phyloP scores from a whole-genome alignment of 2,113 vertebrate species.

The Lamprotornis superbus region DNA sequence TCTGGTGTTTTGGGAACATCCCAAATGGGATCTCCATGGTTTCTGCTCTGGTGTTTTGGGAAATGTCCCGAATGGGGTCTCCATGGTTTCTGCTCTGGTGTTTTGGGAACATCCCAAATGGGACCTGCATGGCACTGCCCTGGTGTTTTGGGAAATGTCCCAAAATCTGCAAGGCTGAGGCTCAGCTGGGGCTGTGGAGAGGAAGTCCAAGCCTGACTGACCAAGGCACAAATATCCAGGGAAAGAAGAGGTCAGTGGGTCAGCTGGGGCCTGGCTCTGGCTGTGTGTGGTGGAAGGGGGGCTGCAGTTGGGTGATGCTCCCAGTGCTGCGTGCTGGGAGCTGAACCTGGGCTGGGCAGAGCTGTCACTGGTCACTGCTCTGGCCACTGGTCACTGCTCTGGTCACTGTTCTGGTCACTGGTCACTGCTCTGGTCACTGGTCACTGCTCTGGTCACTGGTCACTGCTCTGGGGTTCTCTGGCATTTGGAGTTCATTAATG shows the following conservation, averaged over 20 bases:
- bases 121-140: background rate
- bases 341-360: background rate
- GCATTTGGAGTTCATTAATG: no score
- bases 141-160: rapidly evolving
- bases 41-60: rapidly evolving
- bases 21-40: background rate
- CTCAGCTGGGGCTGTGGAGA: background rate
- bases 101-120: rapidly evolving
- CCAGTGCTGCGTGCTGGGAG: rapidly evolving
- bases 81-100: rapidly evolving
- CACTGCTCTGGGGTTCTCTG: background rate
- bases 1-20: background rate
- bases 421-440: no score
- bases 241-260: rapidly evolving
- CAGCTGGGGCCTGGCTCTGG: background rate
- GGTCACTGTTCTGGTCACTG: no score
- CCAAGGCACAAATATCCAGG: rapidly evolving
- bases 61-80: rapidly evolving
- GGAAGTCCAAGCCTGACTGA: background rate
- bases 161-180: rapidly evolving
- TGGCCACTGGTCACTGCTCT: no score
- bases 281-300: background rate
- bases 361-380: background rate
- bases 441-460: no score
- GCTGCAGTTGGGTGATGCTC: background rate